These are phyloP conservation scores for Batillaria attramentaria DNA, from an alignment of 1,140 invertebrate genomes.

Conservation along the genomic window DNA sequence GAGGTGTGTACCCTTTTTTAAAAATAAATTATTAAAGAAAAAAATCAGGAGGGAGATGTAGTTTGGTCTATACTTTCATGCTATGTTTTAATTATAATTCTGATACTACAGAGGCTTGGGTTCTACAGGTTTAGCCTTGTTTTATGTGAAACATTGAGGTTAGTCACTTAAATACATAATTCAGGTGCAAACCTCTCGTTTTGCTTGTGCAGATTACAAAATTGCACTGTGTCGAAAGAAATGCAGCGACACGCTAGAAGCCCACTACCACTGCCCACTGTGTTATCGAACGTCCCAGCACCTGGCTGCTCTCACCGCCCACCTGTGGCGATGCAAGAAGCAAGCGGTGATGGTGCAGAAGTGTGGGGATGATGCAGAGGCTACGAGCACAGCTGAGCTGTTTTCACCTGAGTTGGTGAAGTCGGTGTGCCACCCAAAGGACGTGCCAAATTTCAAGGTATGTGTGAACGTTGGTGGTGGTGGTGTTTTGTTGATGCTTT, in stretches of 20 bases:
- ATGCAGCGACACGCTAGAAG: neutral
- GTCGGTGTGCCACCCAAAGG: neutral
- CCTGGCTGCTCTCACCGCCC: slow-evolving; percentile 10
- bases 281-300: slow-evolving; percentile 6
- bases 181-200: neutral
- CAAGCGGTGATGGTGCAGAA: neutral
- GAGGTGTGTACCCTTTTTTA: no score
- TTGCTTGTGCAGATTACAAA: neutral
- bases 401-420: neutral
- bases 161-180: no score
- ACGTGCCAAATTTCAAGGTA: slow-evolving; percentile 14
- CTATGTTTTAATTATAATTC: no score
- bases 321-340: slow-evolving; percentile 25
- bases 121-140: no score
- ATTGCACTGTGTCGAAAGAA: neutral
- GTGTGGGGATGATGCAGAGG: neutral
- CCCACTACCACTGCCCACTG: slow-evolving; percentile 30
- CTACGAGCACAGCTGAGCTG: slow-evolving; percentile 4
- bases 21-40: no score
- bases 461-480: neutral
- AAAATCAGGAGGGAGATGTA: no score
- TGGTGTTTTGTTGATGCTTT: neutral
- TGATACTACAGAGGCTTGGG: no score
- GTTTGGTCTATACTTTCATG: no score
- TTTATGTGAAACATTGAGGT: no score